These are phyloP conservation scores for Caenorhabditis afra DNA, from an alignment of 2,888 invertebrate species.

Conservation along the genomic window DNA sequence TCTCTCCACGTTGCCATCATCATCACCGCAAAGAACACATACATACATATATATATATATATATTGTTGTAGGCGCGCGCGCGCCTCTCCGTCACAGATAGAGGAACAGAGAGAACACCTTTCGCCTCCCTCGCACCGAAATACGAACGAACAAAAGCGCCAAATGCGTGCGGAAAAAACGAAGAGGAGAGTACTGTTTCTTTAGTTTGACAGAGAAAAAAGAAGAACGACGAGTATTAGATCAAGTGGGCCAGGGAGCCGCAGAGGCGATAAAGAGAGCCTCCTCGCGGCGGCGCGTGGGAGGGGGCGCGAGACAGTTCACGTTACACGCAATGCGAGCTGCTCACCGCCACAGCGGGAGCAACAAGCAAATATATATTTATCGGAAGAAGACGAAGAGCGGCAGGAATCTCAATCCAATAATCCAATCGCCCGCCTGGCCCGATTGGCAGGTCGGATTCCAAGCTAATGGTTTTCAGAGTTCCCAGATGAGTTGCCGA, in stretches of 20 bases:
- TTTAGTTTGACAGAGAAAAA: slow-evolving; percentile 7
- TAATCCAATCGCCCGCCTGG: no score
- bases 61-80: no score
- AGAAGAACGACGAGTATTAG: not conserved
- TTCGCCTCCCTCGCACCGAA: not conserved
- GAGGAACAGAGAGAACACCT: not conserved
- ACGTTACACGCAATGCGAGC: slow-evolving; percentile 36
- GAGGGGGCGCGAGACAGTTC: slow-evolving; percentile 23
- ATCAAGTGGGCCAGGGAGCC: slow-evolving; percentile 22
- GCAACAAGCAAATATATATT: not conserved
- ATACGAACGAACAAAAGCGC: slow-evolving; percentile 42
- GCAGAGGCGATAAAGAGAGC: no score
- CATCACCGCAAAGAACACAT: no score
- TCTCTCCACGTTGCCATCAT: no score
- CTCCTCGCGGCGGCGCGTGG: no score
- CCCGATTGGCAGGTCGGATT: no score
- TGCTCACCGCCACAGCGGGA: not conserved
- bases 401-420: slow-evolving; percentile 12
- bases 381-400: not conserved
- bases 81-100: no score
- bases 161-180: slow-evolving; percentile 29
- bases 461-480: no score
- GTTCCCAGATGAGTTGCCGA: no score
- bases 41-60: no score
- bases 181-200: no score